phyloP scores from a whole-genome alignment of 2,888 invertebrate genomes.

The Hydraecia micacea region DNA sequence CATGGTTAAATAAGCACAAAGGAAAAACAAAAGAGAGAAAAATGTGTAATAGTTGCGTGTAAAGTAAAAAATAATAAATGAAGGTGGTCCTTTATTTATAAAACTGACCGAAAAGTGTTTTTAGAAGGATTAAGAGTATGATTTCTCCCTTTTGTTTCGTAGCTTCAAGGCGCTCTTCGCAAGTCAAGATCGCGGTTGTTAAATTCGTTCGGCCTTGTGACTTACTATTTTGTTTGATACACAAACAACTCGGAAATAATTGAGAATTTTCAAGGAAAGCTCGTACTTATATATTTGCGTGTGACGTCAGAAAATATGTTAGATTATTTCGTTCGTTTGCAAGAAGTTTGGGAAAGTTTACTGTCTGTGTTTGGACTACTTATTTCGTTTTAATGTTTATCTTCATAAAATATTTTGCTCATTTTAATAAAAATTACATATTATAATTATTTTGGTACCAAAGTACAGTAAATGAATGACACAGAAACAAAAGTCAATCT shows the following conservation, averaged over 20 bases:
- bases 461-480: slow-evolving; percentile 11
- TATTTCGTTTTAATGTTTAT: background rate
- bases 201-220: slow-evolving; percentile 65
- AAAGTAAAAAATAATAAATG: too few species aligned
- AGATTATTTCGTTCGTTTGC: slow-evolving; percentile 18
- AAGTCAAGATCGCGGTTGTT: slow-evolving; percentile 66
- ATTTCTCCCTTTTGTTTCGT: slow-evolving; percentile 34
- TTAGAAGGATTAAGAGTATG: background rate
- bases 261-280: slow-evolving; percentile 41
- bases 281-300: slow-evolving; percentile 23
- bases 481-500: slow-evolving; percentile 5
- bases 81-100: too few species aligned
- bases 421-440: background rate
- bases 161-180: slow-evolving; percentile 40
- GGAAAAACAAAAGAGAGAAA: background rate
- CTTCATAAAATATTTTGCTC: background rate
- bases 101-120: background rate
- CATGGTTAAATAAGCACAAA: background rate
- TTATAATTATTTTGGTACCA: background rate
- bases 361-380: slow-evolving; percentile 5
- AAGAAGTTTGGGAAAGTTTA: slow-evolving; percentile 2
- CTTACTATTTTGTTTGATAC: slow-evolving; percentile 69
- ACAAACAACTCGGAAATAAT: slow-evolving; percentile 45
- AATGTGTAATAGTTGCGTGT: background rate
- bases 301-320: slow-evolving; percentile 8